phyloP scores from a whole-genome alignment of 1,140 invertebrate species.

The Brachionus rubens region DNA sequence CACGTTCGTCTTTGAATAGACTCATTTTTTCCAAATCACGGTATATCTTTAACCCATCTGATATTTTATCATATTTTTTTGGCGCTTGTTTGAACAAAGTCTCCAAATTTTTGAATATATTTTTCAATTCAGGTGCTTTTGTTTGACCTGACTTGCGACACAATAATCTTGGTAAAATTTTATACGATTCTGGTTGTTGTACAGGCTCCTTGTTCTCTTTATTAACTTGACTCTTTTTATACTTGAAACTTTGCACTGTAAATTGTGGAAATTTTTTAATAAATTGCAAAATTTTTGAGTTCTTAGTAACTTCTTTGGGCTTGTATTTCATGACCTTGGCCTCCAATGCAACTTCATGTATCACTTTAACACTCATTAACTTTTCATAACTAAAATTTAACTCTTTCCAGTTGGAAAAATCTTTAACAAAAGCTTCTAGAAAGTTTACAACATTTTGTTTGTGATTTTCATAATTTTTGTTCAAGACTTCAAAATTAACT shows the following conservation, averaged over 20 bases:
- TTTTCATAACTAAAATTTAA: not conserved
- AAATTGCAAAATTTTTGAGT: not conserved
- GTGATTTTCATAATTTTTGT: not conserved
- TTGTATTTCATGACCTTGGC: not conserved
- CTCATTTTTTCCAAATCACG: not conserved
- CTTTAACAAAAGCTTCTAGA: not conserved
- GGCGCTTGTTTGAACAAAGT: not conserved
- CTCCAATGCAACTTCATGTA: not conserved
- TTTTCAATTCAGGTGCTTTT: not conserved
- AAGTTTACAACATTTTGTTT: not conserved
- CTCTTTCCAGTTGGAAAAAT: not conserved
- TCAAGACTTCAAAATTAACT: not conserved
- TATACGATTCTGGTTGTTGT: not conserved
- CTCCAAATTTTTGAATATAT: constrained; percentile 2
- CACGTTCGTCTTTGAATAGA: not conserved
- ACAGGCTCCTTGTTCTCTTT: constrained; percentile 8
- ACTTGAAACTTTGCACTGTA: not conserved
- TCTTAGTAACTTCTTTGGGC: not conserved
- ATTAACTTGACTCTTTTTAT: not conserved
- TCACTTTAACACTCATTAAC: not conserved
- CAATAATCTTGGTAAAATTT: not conserved
- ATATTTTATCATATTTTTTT: not conserved
- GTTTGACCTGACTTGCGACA: not conserved
- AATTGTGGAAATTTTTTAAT: not conserved
- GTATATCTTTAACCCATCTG: not conserved